phyloP scores from a whole-genome alignment of 2,797 vertebrate genomes.

The Gobionotothen gibberifrons region DNA sequence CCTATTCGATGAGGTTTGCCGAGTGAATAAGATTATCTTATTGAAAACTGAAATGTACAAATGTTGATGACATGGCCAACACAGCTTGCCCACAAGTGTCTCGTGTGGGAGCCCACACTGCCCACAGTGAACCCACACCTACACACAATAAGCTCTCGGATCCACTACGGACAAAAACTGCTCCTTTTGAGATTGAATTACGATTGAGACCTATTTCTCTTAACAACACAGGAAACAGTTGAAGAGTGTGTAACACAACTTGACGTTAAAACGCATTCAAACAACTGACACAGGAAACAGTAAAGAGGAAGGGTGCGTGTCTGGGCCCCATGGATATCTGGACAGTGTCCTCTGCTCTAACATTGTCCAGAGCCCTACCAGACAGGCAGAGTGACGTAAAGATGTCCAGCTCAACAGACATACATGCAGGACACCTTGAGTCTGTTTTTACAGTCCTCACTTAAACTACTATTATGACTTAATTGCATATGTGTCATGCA shows the following conservation, averaged over 20 bases:
- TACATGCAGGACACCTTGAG: slow-evolving; percentile 2
- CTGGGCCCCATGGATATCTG: slow-evolving; percentile 44
- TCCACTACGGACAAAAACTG: not conserved
- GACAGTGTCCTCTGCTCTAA: slow-evolving; percentile 46
- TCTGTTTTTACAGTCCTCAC: slow-evolving; percentile 22
- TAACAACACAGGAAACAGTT: not conserved
- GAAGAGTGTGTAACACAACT: not conserved
- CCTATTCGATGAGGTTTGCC: not conserved
- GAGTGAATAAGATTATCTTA: not conserved
- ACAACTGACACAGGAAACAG: slow-evolving; percentile 46
- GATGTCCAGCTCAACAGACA: slow-evolving; percentile 10
- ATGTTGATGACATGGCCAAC: not conserved
- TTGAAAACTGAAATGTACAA: not conserved
- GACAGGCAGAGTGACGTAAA: slow-evolving; percentile 18
- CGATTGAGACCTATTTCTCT: not conserved
- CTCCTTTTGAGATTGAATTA: not conserved
- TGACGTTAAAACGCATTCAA: not conserved
- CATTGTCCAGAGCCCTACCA: slow-evolving; percentile 63
- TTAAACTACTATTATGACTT: slow-evolving; percentile 5
- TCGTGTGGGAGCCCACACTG: not conserved
- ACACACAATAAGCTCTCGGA: not conserved
- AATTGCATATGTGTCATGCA: not conserved
- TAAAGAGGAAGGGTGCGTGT: slow-evolving; percentile 35
- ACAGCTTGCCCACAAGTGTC: not conserved
- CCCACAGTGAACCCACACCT: not conserved